Percentiles rank a stretch among this genome's conserved stretches.
Evolutionary conservation across 1,140 invertebrate species (phyloP).

Genomic region (Heliothis virescens): DNA sequence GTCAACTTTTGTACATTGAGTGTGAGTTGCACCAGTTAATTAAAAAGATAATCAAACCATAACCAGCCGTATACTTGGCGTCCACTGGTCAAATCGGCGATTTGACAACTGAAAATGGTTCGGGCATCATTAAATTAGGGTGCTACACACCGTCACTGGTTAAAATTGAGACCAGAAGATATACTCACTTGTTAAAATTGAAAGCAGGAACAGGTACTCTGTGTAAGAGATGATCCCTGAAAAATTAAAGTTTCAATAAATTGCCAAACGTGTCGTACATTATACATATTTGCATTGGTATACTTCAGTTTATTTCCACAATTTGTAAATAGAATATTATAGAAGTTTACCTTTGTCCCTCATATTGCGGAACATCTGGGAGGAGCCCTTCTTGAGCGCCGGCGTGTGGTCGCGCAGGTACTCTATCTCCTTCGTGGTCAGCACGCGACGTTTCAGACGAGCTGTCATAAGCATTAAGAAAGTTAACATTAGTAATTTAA

Average conservation of each 20-base stretch:
- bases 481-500: neutral
- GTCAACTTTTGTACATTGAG: no score
- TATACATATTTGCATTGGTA: no score
- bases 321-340: neutral
- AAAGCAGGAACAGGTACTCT: slow-evolving; percentile 98
- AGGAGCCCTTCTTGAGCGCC: slow-evolving; percentile 91
- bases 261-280: no score
- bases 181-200: slow-evolving; percentile 97
- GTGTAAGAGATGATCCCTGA: slow-evolving; percentile 97
- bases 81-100: no score
- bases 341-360: slow-evolving; percentile 92
- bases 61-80: no score
- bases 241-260: slow-evolving; percentile 57
- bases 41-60: no score
- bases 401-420: slow-evolving; percentile 93
- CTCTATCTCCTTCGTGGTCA: slow-evolving; percentile 93
- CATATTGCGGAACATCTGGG: slow-evolving; percentile 94
- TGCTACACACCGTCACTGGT: no score
- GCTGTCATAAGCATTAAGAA: slow-evolving; percentile 87
- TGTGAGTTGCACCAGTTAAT: no score
- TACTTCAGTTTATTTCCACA: no score
- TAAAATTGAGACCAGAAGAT: no score
- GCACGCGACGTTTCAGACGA: slow-evolving; percentile 92
- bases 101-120: no score
- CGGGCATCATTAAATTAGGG: no score